phyloP scores from a whole-genome alignment of 2,888 invertebrate genomes.

The Tolmerus cingulatus region DNA sequence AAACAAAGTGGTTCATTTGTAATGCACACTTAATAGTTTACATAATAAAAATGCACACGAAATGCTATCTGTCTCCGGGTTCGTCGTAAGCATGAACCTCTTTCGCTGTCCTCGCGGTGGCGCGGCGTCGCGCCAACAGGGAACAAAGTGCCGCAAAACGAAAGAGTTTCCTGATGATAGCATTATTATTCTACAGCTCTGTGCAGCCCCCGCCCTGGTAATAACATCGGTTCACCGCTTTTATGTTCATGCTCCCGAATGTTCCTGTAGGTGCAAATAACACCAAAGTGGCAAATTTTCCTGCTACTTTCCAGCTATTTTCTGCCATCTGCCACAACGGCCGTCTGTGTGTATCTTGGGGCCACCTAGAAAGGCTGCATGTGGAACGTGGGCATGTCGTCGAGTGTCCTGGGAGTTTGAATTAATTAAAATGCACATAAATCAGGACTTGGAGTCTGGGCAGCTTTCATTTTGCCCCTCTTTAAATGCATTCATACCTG shows the following conservation, averaged over 20 bases:
- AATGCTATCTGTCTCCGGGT: not conserved
- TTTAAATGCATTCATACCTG: not conserved
- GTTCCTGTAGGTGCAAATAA: not conserved
- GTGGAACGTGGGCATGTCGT: not conserved
- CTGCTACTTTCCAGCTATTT: conserved; percentile 9
- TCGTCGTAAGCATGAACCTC: not conserved
- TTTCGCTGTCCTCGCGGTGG: not conserved
- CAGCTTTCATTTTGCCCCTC: not conserved
- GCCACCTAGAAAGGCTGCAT: not conserved
- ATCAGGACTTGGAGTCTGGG: not conserved
- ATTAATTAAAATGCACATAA: conserved; percentile 31
- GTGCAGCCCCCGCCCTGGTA: not conserved
- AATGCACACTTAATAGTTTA: not conserved
- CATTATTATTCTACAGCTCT: not conserved
- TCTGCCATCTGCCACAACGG: not conserved
- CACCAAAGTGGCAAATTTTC: conserved; percentile 20
- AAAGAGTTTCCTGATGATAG: not conserved
- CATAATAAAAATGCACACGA: not conserved
- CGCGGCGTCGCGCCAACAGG: not conserved
- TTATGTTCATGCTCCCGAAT: not conserved
- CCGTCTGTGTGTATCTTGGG: not conserved
- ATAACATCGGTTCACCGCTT: not conserved
- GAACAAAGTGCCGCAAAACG: not conserved
- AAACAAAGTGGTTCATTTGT: not conserved
- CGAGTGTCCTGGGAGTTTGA: not conserved